Evolutionary conservation across 1,140 invertebrate species (phyloP).

Genomic region (Calycopis cecrops): DNA sequence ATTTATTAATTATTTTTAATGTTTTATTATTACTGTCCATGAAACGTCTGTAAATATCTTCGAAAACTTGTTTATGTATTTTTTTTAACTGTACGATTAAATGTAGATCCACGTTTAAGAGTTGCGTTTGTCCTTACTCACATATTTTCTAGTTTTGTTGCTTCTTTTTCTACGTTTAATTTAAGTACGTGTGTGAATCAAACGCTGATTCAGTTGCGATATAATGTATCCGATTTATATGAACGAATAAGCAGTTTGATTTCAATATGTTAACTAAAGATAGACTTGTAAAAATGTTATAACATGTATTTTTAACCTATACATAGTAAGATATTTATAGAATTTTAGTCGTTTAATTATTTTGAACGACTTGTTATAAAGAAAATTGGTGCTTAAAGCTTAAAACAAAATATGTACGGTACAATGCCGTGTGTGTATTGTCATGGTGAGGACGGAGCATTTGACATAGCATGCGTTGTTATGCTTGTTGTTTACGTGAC

Average conservation of each 20-base stretch:
- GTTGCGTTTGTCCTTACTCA: conserved; percentile 39
- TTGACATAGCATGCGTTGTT: conserved; percentile 73
- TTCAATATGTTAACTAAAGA: conserved; percentile 48
- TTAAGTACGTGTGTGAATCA: conserved; percentile 42
- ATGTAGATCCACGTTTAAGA: conserved; percentile 34
- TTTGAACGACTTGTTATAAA: conserved; percentile 75
- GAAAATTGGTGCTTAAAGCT: conserved; percentile 75
- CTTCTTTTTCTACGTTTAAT: conserved; percentile 30
- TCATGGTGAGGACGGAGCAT: conserved; percentile 62
- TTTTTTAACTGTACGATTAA: conserved; percentile 45
- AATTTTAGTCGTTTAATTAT: conserved; percentile 75
- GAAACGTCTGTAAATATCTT: conserved; percentile 65
- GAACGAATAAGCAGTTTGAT: conserved; percentile 44
- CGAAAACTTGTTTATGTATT: conserved; percentile 53
- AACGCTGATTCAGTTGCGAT: conserved; percentile 31
- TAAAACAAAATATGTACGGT: conserved; percentile 63
- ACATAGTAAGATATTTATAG: conserved; percentile 75
- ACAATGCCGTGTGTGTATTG: conserved; percentile 62
- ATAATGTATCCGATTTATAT: conserved; percentile 20
- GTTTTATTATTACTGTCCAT: conserved; percentile 30
- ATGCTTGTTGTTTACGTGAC: conserved; percentile 45
- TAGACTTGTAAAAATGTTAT: conserved; percentile 75
- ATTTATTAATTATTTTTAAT: conserved; percentile 63
- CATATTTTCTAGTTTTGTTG: conserved; percentile 34
- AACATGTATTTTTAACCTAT: conserved; percentile 75